A percentile compares a stretch with the other conserved stretches of the same genome.
phyloP scores from a whole-genome alignment of 2,113 vertebrate genomes.

The Euleptes europaea region DNA sequence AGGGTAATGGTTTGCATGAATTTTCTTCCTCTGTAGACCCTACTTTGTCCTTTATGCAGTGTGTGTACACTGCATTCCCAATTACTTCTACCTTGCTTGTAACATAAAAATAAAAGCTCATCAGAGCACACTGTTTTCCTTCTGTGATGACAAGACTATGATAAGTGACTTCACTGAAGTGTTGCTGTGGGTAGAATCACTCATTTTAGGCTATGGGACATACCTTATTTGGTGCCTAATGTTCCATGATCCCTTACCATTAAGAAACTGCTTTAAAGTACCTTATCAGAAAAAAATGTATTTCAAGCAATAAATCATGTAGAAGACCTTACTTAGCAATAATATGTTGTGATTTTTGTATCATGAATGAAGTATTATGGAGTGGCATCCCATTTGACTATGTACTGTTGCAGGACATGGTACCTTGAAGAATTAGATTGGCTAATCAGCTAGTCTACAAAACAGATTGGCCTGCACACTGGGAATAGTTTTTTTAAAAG shows the following conservation, averaged over 20 bases:
- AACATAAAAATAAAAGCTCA: constrained; percentile 21
- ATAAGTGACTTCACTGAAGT: constrained; percentile 41
- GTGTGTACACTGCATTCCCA: neutral
- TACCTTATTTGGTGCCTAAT: constrained; percentile 58
- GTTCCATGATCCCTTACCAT: constrained; percentile 56
- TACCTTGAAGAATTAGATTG: neutral
- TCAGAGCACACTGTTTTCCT: constrained; percentile 11
- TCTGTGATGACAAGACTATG: constrained; percentile 49
- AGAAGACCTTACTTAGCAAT: constrained; percentile 21
- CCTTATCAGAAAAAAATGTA: constrained; percentile 52
- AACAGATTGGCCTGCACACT: neutral
- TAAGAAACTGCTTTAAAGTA: constrained; percentile 51
- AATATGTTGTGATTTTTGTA: constrained; percentile 26
- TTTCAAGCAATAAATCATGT: constrained; percentile 39
- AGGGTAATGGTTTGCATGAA: constrained; percentile 6
- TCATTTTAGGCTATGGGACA: constrained; percentile 51
- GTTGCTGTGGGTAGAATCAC: constrained; percentile 43
- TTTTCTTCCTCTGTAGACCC: neutral
- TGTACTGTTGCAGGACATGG: neutral
- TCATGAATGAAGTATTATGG: neutral
- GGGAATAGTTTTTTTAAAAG: neutral
- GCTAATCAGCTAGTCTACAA: neutral
- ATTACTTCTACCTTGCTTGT: constrained; percentile 18
- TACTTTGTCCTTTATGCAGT: too few species aligned
- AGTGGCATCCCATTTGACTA: neutral